Evolutionary conservation across 2,113 vertebrate genomes (phyloP).

Genomic region (Apteryx mantelli): DNA sequence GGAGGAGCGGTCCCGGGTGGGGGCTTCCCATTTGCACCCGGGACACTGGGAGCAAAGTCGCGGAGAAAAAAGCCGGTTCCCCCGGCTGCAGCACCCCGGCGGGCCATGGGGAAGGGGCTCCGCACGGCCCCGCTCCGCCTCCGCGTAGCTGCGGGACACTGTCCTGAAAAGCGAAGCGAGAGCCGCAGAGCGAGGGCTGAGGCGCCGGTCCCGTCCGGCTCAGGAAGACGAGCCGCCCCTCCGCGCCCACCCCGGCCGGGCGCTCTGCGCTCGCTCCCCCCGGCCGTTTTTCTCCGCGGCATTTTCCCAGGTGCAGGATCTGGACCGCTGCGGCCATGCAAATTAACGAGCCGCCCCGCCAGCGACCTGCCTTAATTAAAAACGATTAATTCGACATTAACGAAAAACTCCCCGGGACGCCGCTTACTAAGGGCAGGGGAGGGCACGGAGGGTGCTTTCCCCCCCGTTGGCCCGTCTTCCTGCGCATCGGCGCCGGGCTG

Average conservation of each 20-base stretch:
- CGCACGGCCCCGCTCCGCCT: too few species aligned
- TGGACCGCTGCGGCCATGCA: not conserved
- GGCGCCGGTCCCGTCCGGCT: not conserved
- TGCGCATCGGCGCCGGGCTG: not conserved
- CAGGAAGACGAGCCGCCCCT: too few species aligned
- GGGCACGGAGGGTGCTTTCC: too few species aligned
- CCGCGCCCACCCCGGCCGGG: fast-evolving
- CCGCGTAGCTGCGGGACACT: too few species aligned
- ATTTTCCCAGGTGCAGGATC: not conserved
- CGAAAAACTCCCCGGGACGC: constrained; percentile 12
- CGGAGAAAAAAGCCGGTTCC: not conserved
- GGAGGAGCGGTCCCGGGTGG: too few species aligned
- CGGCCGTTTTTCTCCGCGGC: not conserved
- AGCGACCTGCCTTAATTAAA: not conserved
- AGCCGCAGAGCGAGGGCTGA: too few species aligned
- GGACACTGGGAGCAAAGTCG: not conserved
- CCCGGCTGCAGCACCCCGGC: not conserved
- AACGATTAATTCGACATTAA: constrained; percentile 32
- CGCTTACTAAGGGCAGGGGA: not conserved
- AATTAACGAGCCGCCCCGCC: not conserved
- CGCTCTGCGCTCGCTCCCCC: fast-evolving
- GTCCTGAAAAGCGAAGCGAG: not conserved
- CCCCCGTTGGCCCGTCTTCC: too few species aligned
- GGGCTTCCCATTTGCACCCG: not conserved
- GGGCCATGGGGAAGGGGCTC: not conserved